Percentiles rank a stretch among this genome's conserved stretches.
These are phyloP conservation scores for Caenorhabditis sp. DNA, from an alignment of 2,888 invertebrate genomes.

Conservation along the genomic window DNA sequence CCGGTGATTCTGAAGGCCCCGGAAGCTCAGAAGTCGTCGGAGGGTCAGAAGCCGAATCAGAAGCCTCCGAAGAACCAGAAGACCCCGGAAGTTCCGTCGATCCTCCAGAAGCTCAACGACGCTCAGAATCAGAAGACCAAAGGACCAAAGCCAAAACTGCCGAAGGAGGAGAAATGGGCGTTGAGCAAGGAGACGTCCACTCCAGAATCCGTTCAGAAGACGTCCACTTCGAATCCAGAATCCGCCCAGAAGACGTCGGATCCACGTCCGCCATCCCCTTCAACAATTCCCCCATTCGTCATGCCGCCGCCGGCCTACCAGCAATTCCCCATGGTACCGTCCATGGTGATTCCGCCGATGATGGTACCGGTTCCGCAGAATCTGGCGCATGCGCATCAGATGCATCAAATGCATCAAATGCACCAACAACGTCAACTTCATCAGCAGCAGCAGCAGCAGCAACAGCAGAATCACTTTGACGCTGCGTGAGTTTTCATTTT, in stretches of 20 bases:
- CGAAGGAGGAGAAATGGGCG: background rate
- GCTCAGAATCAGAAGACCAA: background rate
- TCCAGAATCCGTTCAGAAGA: background rate
- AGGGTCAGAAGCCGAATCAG: constrained; percentile 17
- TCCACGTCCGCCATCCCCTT: background rate
- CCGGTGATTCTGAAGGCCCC: background rate
- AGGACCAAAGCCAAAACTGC: background rate
- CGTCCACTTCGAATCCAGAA: background rate
- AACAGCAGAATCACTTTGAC: background rate
- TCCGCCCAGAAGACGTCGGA: background rate
- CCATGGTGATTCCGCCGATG: no score
- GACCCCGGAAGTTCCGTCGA: constrained; percentile 2
- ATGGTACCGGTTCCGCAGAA: background rate
- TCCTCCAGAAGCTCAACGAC: constrained; percentile 15
- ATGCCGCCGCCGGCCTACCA: background rate
- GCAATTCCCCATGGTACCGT: background rate
- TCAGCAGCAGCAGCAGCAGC: background rate
- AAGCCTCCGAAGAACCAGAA: no score
- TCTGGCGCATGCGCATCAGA: background rate
- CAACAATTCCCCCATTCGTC: background rate
- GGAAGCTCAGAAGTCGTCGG: background rate
- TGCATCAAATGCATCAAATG: background rate
- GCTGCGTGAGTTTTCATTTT: background rate
- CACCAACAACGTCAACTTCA: background rate
- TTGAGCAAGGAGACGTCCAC: no score